These are phyloP conservation scores for Phytoseiulus persimilis DNA, from an alignment of 2,888 invertebrate species.

Conservation along the genomic window DNA sequence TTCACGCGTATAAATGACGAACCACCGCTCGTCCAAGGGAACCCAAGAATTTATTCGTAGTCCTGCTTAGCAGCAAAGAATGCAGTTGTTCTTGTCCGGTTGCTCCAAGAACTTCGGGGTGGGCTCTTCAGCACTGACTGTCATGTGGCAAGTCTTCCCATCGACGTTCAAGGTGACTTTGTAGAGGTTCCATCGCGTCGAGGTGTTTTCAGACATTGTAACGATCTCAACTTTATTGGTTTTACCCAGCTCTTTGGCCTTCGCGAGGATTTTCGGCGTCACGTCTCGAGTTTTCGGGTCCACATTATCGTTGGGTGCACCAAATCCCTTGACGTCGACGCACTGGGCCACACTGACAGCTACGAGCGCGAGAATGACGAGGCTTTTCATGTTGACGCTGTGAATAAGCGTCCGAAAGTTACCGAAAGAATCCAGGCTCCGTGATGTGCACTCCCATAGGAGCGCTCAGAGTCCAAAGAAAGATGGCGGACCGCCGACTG, in stretches of 20 bases:
- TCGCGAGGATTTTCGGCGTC: background rate
- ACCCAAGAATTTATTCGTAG: background rate
- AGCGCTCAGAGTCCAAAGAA: too few relatives aligned
- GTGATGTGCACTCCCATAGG: too few relatives aligned
- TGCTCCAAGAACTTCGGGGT: background rate
- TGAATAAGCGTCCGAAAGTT: background rate
- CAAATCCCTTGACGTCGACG: background rate
- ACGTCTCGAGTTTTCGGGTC: background rate
- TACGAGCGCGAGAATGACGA: background rate
- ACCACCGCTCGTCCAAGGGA: background rate
- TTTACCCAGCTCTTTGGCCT: slow-evolving; percentile 27
- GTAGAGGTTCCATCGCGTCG: background rate
- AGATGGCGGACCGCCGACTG: too few relatives aligned
- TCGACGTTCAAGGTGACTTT: background rate
- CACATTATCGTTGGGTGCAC: background rate
- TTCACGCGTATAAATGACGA: background rate
- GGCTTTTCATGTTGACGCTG: background rate
- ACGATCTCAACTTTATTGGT: background rate
- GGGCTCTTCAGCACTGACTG: background rate
- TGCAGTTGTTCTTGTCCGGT: slow-evolving; percentile 7
- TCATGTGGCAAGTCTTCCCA: slow-evolving; percentile 6
- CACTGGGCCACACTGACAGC: background rate
- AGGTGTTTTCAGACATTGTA: background rate
- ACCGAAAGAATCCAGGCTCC: background rate
- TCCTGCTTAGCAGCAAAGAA: slow-evolving; percentile 21